Evolutionary conservation across 2,797 vertebrate genomes (phyloP).

Genomic region (Eulemur coronatus): DNA sequence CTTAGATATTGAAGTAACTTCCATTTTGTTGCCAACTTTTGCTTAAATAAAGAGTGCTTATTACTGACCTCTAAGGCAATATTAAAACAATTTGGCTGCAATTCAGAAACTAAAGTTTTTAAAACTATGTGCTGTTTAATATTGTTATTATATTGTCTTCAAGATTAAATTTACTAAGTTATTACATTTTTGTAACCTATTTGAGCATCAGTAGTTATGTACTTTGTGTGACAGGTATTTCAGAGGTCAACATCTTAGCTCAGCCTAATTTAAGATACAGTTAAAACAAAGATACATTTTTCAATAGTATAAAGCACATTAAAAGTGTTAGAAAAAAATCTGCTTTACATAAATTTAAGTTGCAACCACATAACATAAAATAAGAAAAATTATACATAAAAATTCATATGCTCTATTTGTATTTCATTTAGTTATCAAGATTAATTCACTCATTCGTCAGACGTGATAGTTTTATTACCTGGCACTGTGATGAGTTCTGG

Average conservation of each 20-base stretch:
- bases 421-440: not conserved
- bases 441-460: not conserved
- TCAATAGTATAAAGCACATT: not conserved
- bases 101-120: conserved; percentile 14
- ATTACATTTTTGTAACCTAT: not conserved
- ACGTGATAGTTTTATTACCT: not conserved
- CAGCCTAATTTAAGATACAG: not conserved
- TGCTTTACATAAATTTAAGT: not conserved
- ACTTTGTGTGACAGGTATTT: not conserved
- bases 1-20: not conserved
- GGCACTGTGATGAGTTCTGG: not conserved
- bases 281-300: not conserved
- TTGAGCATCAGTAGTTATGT: not conserved
- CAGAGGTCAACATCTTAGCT: not conserved
- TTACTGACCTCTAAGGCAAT: not conserved
- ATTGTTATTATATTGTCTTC: not conserved
- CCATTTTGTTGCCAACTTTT: not conserved
- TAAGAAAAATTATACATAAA: not conserved
- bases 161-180: not conserved
- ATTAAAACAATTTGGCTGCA: not conserved
- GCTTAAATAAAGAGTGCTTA: not conserved
- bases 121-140: not conserved
- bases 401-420: not conserved
- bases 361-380: not conserved
- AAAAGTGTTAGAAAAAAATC: not conserved